Evolutionary conservation across 1,140 invertebrate genomes (phyloP).

Genomic region (Drosophila orosa): DNA sequence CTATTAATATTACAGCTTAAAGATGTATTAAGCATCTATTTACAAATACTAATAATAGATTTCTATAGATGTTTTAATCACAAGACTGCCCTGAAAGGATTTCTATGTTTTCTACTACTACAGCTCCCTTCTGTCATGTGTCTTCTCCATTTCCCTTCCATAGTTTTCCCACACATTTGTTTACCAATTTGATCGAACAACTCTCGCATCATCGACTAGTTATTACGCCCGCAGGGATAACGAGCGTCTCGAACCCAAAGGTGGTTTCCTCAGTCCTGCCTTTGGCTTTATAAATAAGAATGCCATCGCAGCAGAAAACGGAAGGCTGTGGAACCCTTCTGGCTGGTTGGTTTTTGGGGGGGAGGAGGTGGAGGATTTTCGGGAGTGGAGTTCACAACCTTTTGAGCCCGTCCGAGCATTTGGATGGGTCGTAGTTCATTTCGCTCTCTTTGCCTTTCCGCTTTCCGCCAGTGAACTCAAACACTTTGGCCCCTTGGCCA

Average conservation of each 20-base stretch:
- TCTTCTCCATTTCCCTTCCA: neutral
- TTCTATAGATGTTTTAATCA: neutral
- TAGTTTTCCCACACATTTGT: conserved; percentile 36
- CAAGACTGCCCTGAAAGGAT: neutral
- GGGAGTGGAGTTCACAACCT: conserved; percentile 29
- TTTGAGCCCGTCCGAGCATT: conserved; percentile 46
- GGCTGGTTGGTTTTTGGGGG: conserved; percentile 25
- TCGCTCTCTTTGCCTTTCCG: conserved; percentile 80
- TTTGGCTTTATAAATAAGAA: conserved; percentile 55
- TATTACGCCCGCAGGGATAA: conserved; percentile 60
- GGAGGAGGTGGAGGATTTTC: neutral
- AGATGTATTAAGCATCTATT: neutral
- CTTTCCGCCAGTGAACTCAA: conserved; percentile 77
- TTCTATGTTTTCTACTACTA: neutral
- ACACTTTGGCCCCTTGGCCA: conserved; percentile 74
- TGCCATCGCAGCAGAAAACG: conserved; percentile 60
- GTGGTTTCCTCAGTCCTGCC: conserved; percentile 36
- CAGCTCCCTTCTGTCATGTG: neutral
- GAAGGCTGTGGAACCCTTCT: conserved; percentile 55
- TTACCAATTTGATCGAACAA: conserved; percentile 51
- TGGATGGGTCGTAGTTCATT: conserved; percentile 76
- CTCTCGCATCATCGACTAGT: conserved; percentile 51
- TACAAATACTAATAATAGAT: neutral
- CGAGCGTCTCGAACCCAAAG: conserved; percentile 44
- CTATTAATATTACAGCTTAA: neutral